Evolutionary conservation across 2,797 vertebrate genomes (phyloP).

Genomic region (Cyprinodon diabolis): DNA sequence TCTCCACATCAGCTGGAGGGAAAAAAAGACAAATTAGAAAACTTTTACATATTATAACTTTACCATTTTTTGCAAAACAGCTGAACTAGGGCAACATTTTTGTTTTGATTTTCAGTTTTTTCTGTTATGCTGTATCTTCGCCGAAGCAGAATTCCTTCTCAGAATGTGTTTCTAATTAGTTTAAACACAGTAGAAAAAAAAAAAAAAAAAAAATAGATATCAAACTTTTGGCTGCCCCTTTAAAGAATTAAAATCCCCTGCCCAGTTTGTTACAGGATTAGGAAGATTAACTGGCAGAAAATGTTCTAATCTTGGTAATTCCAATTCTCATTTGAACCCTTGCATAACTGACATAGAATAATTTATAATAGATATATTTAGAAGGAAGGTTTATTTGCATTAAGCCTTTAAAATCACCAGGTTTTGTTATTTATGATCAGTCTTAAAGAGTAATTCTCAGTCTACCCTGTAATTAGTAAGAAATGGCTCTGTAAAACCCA

Average conservation of each 20-base stretch:
- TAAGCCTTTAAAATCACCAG: background rate
- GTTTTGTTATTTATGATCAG: constrained; percentile 4
- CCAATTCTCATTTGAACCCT: constrained; percentile 17
- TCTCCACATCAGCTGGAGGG: background rate
- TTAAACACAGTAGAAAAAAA: background rate
- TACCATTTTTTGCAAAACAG: background rate
- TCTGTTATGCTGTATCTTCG: background rate
- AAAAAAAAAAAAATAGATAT: background rate
- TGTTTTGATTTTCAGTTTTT: background rate
- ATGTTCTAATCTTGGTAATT: constrained; percentile 50
- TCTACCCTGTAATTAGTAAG: background rate
- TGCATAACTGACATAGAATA: constrained; percentile 16
- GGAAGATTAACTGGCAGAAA: constrained; percentile 67
- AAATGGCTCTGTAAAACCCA: constrained; percentile 3
- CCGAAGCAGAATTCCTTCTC: background rate
- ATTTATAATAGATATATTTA: background rate
- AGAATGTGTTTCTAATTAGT: background rate
- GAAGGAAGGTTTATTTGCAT: background rate
- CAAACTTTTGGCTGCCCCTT: background rate
- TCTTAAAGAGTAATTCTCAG: constrained; percentile 1
- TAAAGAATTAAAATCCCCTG: constrained; percentile 49
- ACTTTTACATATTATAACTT: background rate
- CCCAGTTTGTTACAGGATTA: constrained; percentile 53
- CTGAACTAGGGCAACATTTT: background rate
- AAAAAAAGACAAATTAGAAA: background rate